Conservation (phyloP, 2,888 invertebrate genomes). For the Adineta ricciae region DNA sequence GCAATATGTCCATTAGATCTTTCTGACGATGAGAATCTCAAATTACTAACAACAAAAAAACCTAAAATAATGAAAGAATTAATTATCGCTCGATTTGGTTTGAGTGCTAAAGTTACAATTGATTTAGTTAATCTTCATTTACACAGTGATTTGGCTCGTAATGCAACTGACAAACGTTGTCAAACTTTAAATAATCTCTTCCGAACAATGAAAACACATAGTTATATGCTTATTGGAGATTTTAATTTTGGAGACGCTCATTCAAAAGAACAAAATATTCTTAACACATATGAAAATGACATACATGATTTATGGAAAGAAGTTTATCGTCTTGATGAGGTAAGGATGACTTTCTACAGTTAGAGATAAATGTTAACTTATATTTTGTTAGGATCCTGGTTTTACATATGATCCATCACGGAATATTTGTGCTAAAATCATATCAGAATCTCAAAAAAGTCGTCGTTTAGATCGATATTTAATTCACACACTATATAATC, state of each 20-base stretch:
- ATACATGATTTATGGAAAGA: not conserved
- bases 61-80: too few relatives aligned
- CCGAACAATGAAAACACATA: not conserved
- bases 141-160: not conserved
- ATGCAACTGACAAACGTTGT: slow-evolving; percentile 15
- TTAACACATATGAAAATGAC: not conserved
- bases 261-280: slow-evolving; percentile 10
- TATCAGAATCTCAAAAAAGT: not conserved
- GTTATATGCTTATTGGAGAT: slow-evolving; percentile 24
- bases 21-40: not conserved
- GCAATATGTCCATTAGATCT: not conserved
- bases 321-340: not conserved
- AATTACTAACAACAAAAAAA: too few relatives aligned
- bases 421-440: slow-evolving; percentile 26
- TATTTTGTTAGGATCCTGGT: slow-evolving; percentile 22
- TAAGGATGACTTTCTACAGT: too few relatives aligned
- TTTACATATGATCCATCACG: slow-evolving; percentile 27
- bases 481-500: not conserved
- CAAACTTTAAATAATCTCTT: slow-evolving; percentile 1
- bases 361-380: too few relatives aligned
- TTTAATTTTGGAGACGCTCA: slow-evolving; percentile 28
- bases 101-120: too few relatives aligned
- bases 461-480: slow-evolving; percentile 26
- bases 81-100: too few relatives aligned
- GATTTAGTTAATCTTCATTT: not conserved